A percentile compares a stretch with the other conserved stretches of the same genome.
phyloP scores from a whole-genome alignment of 2,797 vertebrate genomes.

The Enteromius thamalakanensis region DNA sequence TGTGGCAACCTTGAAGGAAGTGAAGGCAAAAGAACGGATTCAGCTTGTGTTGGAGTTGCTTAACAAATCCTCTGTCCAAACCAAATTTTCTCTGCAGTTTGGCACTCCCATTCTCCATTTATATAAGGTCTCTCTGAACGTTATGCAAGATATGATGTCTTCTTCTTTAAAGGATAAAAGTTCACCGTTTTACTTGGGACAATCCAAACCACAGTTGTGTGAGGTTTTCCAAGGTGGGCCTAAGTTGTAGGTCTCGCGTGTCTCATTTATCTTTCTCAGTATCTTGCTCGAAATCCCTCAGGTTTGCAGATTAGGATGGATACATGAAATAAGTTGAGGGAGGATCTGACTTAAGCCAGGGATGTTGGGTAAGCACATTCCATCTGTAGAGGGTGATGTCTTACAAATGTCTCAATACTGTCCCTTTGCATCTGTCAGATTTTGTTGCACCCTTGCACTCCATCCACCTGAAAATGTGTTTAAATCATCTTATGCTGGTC shows the following conservation, averaged over 20 bases:
- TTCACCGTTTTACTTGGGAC: constrained; percentile 51
- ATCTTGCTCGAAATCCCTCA: constrained; percentile 66
- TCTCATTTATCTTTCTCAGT: constrained; percentile 64
- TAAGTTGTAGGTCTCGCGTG: constrained; percentile 13
- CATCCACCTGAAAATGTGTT: background rate
- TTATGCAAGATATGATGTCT: constrained; percentile 65
- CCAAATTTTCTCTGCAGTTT: constrained; percentile 63
- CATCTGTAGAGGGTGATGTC: constrained; percentile 60
- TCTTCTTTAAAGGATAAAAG: constrained; percentile 63
- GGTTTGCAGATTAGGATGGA: constrained; percentile 67
- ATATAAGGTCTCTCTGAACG: constrained; percentile 65
- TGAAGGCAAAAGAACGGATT: constrained; percentile 42
- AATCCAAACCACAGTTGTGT: constrained; percentile 38
- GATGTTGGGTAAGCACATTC: constrained; percentile 68
- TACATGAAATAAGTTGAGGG: constrained; percentile 63
- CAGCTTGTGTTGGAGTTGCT: constrained; percentile 57
- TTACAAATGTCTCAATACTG: constrained; percentile 63
- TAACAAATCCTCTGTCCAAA: constrained; percentile 60
- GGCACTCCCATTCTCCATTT: constrained; percentile 63
- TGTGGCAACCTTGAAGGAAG: constrained; percentile 23
- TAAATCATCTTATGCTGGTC: background rate
- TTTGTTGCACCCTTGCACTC: constrained; percentile 54
- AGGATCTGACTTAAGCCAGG: constrained; percentile 65
- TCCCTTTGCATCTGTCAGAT: constrained; percentile 48
- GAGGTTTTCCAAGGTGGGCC: constrained; percentile 41